These are phyloP conservation scores for Tiliacea citrago DNA, from an alignment of 2,888 invertebrate species.

Conservation along the genomic window DNA sequence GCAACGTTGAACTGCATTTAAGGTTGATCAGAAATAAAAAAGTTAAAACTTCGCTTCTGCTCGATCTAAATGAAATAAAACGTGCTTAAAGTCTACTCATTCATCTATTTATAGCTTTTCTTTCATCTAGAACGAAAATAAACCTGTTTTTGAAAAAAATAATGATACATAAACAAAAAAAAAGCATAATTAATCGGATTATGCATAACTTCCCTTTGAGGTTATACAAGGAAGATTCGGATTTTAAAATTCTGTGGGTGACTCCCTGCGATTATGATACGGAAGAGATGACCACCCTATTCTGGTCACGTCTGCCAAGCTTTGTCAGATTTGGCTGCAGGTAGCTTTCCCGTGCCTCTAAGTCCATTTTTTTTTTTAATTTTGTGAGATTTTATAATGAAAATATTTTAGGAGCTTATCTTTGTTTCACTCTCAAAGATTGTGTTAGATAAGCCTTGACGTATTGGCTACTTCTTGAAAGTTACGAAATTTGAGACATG, in stretches of 20 bases:
- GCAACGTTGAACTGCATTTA: neutral
- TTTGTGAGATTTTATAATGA: conserved; percentile 19
- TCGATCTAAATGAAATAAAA: neutral
- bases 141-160: no score
- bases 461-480: conserved; percentile 1
- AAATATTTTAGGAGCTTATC: conserved; percentile 20
- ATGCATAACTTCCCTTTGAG: conserved; percentile 62
- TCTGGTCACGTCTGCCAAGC: conserved; percentile 83
- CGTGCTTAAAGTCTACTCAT: neutral
- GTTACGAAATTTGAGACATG: conserved; percentile 3
- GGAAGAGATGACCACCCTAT: conserved; percentile 76
- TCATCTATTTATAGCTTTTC: neutral
- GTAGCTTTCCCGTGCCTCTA: conserved; percentile 68
- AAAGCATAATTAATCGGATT: conserved; percentile 45
- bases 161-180: no score
- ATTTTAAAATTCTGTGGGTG: conserved; percentile 83
- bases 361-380: conserved; percentile 46
- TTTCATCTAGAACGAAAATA: neutral
- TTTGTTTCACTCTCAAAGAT: neutral
- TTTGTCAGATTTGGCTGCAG: conserved; percentile 83
- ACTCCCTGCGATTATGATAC: conserved; percentile 82
- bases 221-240: conserved; percentile 67
- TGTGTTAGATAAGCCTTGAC: conserved; percentile 22
- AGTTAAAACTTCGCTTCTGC: no score
- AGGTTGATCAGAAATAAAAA: neutral